Base-by-base conservation (phyloP, 2,797 vertebrate genomes). In the Pangasius sanitwongsei region DNA sequence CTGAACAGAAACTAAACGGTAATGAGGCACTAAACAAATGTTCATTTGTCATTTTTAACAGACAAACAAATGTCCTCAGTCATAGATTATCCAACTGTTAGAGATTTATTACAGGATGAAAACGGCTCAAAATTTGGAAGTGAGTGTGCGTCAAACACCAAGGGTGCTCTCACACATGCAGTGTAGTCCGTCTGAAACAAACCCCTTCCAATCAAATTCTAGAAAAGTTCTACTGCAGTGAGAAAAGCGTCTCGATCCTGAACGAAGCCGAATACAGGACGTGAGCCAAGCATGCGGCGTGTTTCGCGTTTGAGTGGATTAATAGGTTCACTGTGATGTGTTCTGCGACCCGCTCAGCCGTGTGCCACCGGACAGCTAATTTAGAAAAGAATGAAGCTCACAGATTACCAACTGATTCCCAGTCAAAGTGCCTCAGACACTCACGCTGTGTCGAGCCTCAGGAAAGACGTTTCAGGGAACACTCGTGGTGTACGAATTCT, bases 291-390 rank as follows among this genome's bases (percentile, higher is more conserved):
- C 4, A 15, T 31, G n/a, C n/a, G 18, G 57, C 20, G 57, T 23
- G 57, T 16, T 59, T 59, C 1, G 57, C 6, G 57, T 59, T 59
- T 44, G 5, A 44, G 57, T 6, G 20, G 15, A 41, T 23, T 57
- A 18, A 57, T 57, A 57, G 15, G 34, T 91, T 89, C 91, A 92
- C 88, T 90, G 34, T 61, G 90, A 90, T n/a, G 37, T 86, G 87
- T 53, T 55, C 88, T 83, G 86, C 92, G 93, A 77, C 87, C 82
- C 34, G 89, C 74, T 53, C 61, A 50, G 41, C 61, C 44, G 44
- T 44, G 44, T 65, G 55, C 55, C 16, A 57, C 55, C 34, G 25
- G 23, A 15, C n/a, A 2, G 31, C 8, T 20, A 57, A 28, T 28
- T 59, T 20, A 13, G 37, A 61, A 57, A 41, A 9, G 20, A n/a